These are phyloP conservation scores for Bombus sibiricus DNA, from an alignment of 1,140 invertebrate species.

Conservation along the genomic window DNA sequence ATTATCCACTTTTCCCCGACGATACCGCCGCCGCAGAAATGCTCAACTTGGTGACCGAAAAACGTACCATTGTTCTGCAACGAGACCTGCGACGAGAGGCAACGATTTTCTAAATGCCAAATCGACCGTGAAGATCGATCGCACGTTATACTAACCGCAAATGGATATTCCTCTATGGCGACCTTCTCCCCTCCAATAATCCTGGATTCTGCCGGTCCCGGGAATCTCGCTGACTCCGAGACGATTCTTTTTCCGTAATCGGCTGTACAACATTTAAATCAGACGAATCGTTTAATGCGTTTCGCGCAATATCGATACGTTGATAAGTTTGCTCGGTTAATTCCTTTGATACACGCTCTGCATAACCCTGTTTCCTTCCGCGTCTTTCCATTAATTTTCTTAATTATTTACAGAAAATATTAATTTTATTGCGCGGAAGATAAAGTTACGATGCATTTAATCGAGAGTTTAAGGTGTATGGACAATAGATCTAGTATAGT, in stretches of 20 bases:
- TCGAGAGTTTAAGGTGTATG: background rate
- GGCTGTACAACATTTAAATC: constrained; percentile 42
- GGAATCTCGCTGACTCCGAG: constrained; percentile 9
- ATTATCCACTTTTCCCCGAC: constrained; percentile 80
- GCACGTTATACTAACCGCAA: constrained; percentile 80
- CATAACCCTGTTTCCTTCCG: background rate
- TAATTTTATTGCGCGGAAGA: background rate
- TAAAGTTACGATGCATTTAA: background rate
- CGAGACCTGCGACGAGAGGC: constrained; percentile 63
- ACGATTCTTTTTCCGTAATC: constrained; percentile 53
- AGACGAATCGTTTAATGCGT: background rate
- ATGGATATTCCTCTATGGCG: constrained; percentile 83
- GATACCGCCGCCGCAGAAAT: constrained; percentile 83
- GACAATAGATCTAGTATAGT: background rate
- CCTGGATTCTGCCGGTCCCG: constrained; percentile 48
- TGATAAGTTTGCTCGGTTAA: background rate
- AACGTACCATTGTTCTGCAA: constrained; percentile 72
- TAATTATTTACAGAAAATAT: background rate
- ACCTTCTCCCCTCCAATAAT: constrained; percentile 83
- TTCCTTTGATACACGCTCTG: background rate
- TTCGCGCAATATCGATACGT: background rate
- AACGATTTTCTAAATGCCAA: constrained; percentile 58
- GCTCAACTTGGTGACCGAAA: constrained; percentile 73
- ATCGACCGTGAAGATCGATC: constrained; percentile 56
- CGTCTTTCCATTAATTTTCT: background rate